Base-by-base conservation (phyloP, 2,113 vertebrate genomes). In the Pomatostomus ruficeps region DNA sequence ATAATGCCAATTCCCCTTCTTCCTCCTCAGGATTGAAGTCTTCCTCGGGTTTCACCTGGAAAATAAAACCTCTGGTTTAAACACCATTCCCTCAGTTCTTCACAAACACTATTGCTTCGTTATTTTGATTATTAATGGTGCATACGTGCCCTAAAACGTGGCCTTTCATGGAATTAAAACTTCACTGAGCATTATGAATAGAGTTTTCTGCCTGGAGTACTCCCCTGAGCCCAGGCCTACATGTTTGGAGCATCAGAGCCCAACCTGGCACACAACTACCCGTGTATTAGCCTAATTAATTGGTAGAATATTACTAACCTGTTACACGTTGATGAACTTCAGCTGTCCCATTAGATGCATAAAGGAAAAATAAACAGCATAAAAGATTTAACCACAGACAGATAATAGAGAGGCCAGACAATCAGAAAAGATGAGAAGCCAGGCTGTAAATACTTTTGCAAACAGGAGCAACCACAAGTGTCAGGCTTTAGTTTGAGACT, bases 1-100 rank as follows among this genome's bases (percentile, higher is more conserved):
- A 99, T 10, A 99, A 93, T 19, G 99, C 98, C 94, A 99, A 96
- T 78, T 99, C 99, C 21, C 95, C 98, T 76, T 98, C 98, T 58
- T 98, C 98, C 12, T 98, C 98, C 82, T 98, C 98, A 8, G 77
- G 51, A 59, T 58, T 88, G 29, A 95, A 65, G 3, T 97, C 97
- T 31, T 97, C 89, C 9, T 89, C 90, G 0, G 84, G 94, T 7
- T 96, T 95, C 12, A 93, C 85, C 90, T 98, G 92, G 78, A 97
- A 98, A 54, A 96, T 5, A 95, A 95, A 88, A 94, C 28, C 57
- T 63, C 7, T 79, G 61, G 24, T 83, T 93, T 36, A 94, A 94
- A 91, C 7, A 36, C 11, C 26, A 5, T 35, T 31, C 70, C 91
- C 82, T 77, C 72, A 87, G 11, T 13, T 88, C 70, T 78, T 81